Evolutionary conservation across 2,113 vertebrate genomes (phyloP).

Genomic region (Theristicus caerulescens): DNA sequence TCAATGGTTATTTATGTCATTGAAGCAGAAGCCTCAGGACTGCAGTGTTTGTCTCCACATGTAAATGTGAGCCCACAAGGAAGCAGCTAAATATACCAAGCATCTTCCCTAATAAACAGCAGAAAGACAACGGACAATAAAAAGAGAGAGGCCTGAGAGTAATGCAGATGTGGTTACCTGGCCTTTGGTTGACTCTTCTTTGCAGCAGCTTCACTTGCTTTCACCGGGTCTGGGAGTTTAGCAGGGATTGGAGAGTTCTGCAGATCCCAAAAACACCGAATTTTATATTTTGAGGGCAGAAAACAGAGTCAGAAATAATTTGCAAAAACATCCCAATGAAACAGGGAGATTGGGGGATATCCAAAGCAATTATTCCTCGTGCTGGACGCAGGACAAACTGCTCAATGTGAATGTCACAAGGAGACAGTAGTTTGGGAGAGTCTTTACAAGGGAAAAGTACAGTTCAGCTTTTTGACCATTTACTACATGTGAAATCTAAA

Average conservation of each 20-base stretch:
- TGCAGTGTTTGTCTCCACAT: not conserved
- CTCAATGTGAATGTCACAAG: not conserved
- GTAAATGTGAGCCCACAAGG: not conserved
- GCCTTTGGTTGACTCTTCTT: slow-evolving; percentile 98
- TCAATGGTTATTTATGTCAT: not conserved
- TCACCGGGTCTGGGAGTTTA: slow-evolving; percentile 94
- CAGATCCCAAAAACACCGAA: not conserved
- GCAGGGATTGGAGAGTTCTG: slow-evolving; percentile 89
- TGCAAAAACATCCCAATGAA: not conserved
- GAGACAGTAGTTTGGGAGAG: not conserved
- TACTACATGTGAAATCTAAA: not conserved
- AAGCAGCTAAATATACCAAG: not conserved
- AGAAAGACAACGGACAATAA: not conserved
- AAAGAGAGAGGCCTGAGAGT: not conserved
- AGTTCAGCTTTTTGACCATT: not conserved
- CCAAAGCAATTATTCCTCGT: not conserved
- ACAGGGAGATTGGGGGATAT: not conserved
- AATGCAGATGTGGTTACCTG: slow-evolving; percentile 77
- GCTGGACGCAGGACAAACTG: not conserved
- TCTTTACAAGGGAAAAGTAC: not conserved
- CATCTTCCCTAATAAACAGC: not conserved
- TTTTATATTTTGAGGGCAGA: not conserved
- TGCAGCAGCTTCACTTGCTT: slow-evolving; percentile 94
- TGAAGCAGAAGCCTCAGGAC: not conserved
- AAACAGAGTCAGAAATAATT: not conserved